A percentile compares a stretch with the other conserved stretches of the same genome.
Evolutionary conservation across 1,140 invertebrate species (phyloP).

Genomic region (Trypoxylus dichotomus): DNA sequence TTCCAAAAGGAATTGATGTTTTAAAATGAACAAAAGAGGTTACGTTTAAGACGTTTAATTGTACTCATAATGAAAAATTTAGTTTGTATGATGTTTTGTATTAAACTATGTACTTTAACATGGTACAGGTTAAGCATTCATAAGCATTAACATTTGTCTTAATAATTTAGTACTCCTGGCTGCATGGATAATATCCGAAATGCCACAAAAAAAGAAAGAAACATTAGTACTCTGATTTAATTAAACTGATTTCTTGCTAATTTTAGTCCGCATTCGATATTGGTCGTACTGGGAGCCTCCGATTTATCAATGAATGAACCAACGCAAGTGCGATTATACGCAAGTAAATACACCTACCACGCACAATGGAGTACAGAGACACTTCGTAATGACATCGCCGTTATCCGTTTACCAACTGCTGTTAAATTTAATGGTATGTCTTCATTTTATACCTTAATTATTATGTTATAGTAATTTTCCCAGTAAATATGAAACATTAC

Average conservation of each 20-base stretch:
- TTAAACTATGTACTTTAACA: too few species aligned
- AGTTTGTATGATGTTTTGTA: too few species aligned
- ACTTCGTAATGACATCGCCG: background rate
- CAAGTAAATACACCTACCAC: slow-evolving; percentile 11
- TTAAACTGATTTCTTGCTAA: background rate
- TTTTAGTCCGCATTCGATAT: background rate
- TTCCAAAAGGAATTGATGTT: too few species aligned
- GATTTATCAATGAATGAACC: background rate
- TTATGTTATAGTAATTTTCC: background rate
- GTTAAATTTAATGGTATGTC: slow-evolving; percentile 10
- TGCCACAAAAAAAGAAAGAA: too few species aligned
- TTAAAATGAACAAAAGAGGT: too few species aligned
- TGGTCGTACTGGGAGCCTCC: background rate
- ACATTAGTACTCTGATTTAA: background rate
- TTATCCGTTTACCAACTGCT: background rate
- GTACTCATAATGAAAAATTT: too few species aligned
- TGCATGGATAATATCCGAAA: too few species aligned
- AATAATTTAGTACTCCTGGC: too few species aligned
- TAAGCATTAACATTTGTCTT: background rate
- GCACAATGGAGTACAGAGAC: background rate
- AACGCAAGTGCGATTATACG: slow-evolving; percentile 8
- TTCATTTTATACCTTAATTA: background rate
- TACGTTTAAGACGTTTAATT: too few species aligned
- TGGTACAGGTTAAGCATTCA: too few species aligned
- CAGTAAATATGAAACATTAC: too few species aligned